Base-by-base conservation (phyloP, 2,888 invertebrate genomes). In the Nycteola revayana region DNA sequence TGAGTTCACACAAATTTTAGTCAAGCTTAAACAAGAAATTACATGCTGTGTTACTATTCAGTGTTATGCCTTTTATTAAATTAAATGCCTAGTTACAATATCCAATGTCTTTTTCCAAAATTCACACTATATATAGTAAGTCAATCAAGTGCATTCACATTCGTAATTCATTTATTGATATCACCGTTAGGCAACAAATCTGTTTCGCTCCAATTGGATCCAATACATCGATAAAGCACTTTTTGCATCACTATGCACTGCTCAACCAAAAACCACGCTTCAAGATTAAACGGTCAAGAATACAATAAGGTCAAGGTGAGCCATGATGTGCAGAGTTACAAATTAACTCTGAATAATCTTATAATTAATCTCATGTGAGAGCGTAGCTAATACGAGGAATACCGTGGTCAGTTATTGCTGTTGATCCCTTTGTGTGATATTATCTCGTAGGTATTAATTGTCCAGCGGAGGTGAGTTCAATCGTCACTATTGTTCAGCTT, bases 401-500 rank as follows among this genome's bases (percentile, higher is more conserved):
- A 14, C 5, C 14, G 37, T 40, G 43, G 24, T 28, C 28, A 30
- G 31, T 18, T 38, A 41, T 49, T 42, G 11, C 22, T 32, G 35
- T 37, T 33, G 29, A 35, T 26, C 14, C 27, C 32, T 25, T 35
- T 38, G 33, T 32, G 23, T 42, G 25, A 27, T 34, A 30, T 35
- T 46, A 51, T 58, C 46, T 75, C 61, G 61, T 69, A n/a, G n/a
- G n/a, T n/a, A 59, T 62, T 70, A 73, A 75, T 75, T 75, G 73
- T 75, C 63, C 55, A 41, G 26, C 34, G 36, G 49, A 34, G 35
- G 26, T 45, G 36, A 49, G 47, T 58, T 49, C 67, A 83, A 84
- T 77, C 60, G 65, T 40, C 45, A 45, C 60, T 60, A 81, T 85
- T 85, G 82, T 85, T 66, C 65, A 58, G 48, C 53, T 46, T 64